These are phyloP conservation scores for Drosophila neocordata DNA, from an alignment of 1,140 invertebrate genomes.

Conservation along the genomic window DNA sequence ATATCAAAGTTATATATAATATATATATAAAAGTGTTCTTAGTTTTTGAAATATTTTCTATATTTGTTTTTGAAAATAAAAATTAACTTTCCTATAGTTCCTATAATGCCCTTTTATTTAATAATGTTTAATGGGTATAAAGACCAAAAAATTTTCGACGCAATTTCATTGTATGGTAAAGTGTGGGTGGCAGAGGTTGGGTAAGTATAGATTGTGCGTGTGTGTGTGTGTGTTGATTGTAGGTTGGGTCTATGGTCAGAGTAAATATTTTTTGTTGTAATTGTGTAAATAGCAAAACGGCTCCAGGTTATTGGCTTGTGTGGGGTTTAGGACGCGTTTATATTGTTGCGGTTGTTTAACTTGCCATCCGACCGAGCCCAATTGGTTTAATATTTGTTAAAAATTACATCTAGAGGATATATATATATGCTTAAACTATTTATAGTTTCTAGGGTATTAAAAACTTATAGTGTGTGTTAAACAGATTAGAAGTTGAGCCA, in stretches of 20 bases:
- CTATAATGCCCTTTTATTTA: not conserved
- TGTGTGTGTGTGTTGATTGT: slow-evolving; percentile 7
- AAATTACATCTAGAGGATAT: not conserved
- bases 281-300: slow-evolving; percentile 75
- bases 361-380: slow-evolving; percentile 14
- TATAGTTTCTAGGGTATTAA: not conserved
- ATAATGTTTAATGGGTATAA: not conserved
- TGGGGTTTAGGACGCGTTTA: slow-evolving; percentile 37
- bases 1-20: no score
- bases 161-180: slow-evolving; percentile 50
- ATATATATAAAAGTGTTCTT: no score
- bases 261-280: slow-evolving; percentile 63
- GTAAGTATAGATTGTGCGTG: not conserved
- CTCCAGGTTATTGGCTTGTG: slow-evolving; percentile 73
- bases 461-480: not conserved
- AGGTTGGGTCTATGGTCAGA: not conserved
- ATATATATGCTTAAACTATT: not conserved
- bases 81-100: no score
- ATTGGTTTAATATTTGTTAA: no score
- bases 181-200: not conserved
- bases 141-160: slow-evolving; percentile 64
- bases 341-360: slow-evolving; percentile 61
- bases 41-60: no score
- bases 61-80: no score
- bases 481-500: not conserved